Evolutionary conservation across 2,797 vertebrate genomes (phyloP), one percentile per base, ranked within the genome.

Genomic region (Poliocrania exsul): DNA sequence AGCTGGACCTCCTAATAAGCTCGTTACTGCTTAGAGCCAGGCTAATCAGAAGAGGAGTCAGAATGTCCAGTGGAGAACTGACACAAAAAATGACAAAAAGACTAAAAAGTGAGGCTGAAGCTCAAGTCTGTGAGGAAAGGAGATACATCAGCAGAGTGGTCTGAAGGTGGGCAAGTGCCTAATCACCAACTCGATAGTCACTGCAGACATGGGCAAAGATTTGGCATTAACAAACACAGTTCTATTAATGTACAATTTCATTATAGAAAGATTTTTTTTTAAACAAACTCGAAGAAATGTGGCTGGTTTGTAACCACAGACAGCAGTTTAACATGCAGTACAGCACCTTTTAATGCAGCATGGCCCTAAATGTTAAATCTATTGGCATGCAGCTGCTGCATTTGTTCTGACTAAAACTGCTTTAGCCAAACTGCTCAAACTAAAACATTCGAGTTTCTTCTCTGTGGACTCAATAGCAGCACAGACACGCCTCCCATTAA

Each of bases 291-390:
- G 17, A 9, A 66, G 23, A 81, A 29, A 24, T 61, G 51, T 49
- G 17, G 4, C 33, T 53, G 31, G 5, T 89, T 51, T 84, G 31
- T 37, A 75, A 54, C 14, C 19, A 60, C 31, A 46, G 33, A 13
- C 5, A 78, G 13, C 16, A 73, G 13, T 58, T 83, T 81, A 84
- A 78, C 40, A 44, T 2, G 8, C 28, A 73, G 28, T 67, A 35
- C 28, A 79, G 8, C 28, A 64, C 5, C 12, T 75, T 46, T 61
- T 42, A 69, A 70, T 0, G 0, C 29, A 58, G 10, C 11, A 25
- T 26, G 7, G 29, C 40, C 53, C 67, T 38, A 38, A 38, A 74
- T 65, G 60, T 62, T 47, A 51, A 40, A 53, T 24, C 3, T 6
- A 6, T 25, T 78, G 4, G 3, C 64, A 71, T 71, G 37, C 58